phyloP scores from a whole-genome alignment of 2,113 vertebrate genomes.

The Acrocephalus arundinaceus region DNA sequence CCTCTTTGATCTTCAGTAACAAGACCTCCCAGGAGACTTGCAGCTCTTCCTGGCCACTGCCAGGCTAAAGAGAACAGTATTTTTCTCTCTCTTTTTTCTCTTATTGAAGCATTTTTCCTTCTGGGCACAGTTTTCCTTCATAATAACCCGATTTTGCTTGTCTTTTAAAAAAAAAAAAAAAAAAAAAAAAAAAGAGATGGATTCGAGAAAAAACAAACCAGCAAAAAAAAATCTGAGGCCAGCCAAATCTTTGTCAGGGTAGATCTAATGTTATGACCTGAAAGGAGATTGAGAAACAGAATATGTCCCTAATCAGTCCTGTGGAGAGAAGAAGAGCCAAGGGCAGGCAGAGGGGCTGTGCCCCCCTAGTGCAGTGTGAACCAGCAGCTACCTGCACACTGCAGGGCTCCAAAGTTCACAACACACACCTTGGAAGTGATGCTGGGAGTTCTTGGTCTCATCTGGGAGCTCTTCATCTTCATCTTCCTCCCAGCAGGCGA shows the following conservation, averaged over 20 bases:
- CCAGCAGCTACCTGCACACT: background rate
- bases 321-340: background rate
- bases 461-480: background rate
- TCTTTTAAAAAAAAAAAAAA: background rate
- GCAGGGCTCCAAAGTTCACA: background rate
- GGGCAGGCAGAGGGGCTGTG: background rate
- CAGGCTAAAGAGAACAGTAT: background rate
- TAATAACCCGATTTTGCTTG: background rate
- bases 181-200: background rate
- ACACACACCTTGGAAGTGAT: background rate
- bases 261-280: background rate
- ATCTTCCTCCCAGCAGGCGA: background rate
- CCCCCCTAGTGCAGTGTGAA: background rate
- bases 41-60: constrained; percentile 7
- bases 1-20: constrained; percentile 42
- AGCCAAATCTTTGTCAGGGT: background rate
- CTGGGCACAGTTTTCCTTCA: background rate
- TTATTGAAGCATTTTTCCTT: constrained; percentile 1
- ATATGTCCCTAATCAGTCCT: background rate
- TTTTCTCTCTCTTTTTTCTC: background rate
- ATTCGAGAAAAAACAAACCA: background rate
- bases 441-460: background rate
- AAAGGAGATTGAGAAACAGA: background rate
- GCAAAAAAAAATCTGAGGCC: background rate
- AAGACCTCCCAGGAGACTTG: constrained; percentile 27